phyloP scores from a whole-genome alignment of 2,797 vertebrate species.

The Halcyon badia region DNA sequence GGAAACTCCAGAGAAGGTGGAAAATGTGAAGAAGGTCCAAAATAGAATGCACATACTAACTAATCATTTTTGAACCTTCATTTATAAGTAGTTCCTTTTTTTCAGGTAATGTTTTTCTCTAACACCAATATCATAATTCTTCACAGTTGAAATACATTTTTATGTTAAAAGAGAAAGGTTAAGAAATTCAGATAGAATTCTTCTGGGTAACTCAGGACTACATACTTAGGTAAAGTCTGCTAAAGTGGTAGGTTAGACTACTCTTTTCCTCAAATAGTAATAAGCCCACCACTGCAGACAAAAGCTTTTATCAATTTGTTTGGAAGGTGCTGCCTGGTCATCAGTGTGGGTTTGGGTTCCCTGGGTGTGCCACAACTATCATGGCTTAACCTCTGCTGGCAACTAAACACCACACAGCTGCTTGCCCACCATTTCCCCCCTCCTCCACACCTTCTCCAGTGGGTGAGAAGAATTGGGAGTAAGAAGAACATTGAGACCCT shows the following conservation, averaged over 20 bases:
- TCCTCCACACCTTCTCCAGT: too few species aligned
- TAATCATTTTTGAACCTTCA: neutral
- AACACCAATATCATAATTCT: neutral
- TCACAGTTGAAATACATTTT: neutral
- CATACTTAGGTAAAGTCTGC: neutral
- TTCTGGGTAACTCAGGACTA: neutral
- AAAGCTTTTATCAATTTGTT: neutral
- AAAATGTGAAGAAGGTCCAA: neutral
- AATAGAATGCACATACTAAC: neutral
- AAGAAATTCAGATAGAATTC: neutral
- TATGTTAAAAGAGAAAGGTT: neutral
- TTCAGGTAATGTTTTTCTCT: neutral
- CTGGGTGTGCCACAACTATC: neutral
- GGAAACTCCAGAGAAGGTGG: neutral
- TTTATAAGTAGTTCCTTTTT: neutral
- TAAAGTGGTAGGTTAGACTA: neutral
- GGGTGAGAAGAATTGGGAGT: too few species aligned
- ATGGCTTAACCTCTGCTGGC: too few species aligned
- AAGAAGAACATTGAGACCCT: too few species aligned
- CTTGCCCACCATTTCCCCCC: too few species aligned
- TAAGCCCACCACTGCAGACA: neutral
- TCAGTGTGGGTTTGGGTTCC: neutral
- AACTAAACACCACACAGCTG: too few species aligned
- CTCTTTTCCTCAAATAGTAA: neutral
- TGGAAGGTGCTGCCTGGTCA: neutral